A percentile compares a stretch with the other conserved stretches of the same genome.
phyloP scores from a whole-genome alignment of 2,113 vertebrate species.

The Colossoma macropomum region DNA sequence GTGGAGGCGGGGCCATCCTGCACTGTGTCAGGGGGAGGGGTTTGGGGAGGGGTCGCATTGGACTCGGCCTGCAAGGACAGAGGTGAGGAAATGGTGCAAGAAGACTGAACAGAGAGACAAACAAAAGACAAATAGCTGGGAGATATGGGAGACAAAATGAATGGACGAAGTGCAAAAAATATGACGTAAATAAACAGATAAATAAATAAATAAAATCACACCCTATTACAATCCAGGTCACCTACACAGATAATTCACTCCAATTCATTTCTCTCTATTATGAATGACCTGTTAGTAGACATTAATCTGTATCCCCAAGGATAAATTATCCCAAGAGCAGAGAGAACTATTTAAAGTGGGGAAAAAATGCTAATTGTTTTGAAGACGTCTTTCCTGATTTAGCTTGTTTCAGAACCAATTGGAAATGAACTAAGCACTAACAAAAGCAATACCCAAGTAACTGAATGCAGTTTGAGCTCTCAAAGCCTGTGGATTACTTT shows the following conservation, averaged over 20 bases:
- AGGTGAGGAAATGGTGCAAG: conserved; percentile 33
- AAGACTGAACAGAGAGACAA: conserved; percentile 1
- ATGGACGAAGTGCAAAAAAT: background rate
- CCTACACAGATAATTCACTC: background rate
- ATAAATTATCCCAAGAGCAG: no score
- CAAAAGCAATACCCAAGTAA: background rate
- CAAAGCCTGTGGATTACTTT: background rate
- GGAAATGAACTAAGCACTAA: background rate
- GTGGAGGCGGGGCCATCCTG: conserved; percentile 80
- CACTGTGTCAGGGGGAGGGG: conserved; percentile 73
- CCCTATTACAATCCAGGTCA: background rate
- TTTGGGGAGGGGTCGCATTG: conserved; percentile 31
- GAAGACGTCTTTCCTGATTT: background rate
- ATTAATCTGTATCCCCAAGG: no score
- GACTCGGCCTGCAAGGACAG: conserved; percentile 69
- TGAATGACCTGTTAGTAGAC: no score
- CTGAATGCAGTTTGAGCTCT: background rate
- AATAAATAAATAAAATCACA: background rate
- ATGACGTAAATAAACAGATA: background rate
- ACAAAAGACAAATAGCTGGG: background rate
- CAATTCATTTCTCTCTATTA: no score
- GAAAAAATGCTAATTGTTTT: no score
- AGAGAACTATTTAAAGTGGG: no score
- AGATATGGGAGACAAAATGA: background rate
- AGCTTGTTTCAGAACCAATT: background rate